Conservation (phyloP, 2,113 vertebrate genomes). For the Ardeotis arabs region DNA sequence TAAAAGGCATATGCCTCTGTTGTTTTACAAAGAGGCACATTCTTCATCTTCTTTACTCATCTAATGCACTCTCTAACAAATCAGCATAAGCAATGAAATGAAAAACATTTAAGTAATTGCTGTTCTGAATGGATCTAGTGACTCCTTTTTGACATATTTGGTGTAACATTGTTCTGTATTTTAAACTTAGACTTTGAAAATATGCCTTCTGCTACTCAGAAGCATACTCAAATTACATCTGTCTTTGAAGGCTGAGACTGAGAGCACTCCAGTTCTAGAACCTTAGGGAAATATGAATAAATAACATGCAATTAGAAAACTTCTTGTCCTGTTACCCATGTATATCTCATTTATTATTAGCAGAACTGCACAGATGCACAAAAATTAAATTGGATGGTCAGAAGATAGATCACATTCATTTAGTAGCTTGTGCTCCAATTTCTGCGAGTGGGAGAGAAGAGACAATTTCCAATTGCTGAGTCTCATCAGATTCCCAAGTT, state of each 20-base stretch:
- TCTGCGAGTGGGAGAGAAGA: neutral
- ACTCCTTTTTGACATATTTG: neutral
- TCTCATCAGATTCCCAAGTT: neutral
- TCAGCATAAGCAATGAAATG: neutral
- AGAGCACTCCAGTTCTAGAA: neutral
- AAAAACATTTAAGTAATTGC: neutral
- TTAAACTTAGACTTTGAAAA: neutral
- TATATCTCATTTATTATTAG: neutral
- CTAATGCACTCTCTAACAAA: neutral
- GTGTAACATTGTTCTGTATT: neutral
- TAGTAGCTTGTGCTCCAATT: neutral
- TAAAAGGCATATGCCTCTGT: neutral
- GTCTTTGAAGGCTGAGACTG: neutral
- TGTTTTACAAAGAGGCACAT: neutral
- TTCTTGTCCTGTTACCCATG: neutral
- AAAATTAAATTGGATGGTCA: neutral
- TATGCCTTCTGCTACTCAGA: neutral
- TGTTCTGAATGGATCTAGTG: neutral
- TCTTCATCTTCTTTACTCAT: constrained; percentile 49
- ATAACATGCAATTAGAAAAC: neutral
- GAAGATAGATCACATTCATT: neutral
- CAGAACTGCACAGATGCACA: neutral
- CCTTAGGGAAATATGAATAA: neutral
- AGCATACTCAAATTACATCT: neutral
- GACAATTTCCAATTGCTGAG: neutral